Conservation (phyloP, 2,113 vertebrate species). For the Phylloscopus whistleri region DNA sequence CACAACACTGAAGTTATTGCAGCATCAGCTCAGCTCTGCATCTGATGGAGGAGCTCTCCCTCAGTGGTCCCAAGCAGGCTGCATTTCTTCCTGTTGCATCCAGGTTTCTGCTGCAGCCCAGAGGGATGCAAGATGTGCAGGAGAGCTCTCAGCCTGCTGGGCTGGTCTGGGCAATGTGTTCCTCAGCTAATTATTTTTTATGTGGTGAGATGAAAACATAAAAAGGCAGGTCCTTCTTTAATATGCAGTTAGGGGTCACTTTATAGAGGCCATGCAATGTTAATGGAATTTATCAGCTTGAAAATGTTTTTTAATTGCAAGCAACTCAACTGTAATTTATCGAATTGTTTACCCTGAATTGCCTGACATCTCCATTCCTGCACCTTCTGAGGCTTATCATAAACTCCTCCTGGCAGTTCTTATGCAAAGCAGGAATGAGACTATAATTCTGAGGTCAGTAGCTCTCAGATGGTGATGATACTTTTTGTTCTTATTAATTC, state of each 20-base stretch:
- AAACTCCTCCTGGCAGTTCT: neutral
- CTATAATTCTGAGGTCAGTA: neutral
- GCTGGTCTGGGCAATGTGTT: neutral
- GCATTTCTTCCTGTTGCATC: neutral
- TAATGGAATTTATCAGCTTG: slow-evolving; percentile 57
- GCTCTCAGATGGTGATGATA: neutral
- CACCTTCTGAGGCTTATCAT: neutral
- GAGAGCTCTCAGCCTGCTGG: slow-evolving; percentile 13
- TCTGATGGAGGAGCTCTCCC: neutral
- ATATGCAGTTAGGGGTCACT: slow-evolving; percentile 13
- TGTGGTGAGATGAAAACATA: neutral
- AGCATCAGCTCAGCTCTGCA: neutral
- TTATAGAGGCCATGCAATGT: slow-evolving; percentile 33
- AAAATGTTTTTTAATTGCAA: slow-evolving; percentile 52
- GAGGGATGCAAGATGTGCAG: neutral
- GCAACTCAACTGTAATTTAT: slow-evolving; percentile 42
- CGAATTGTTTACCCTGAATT: neutral
- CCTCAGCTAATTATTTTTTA: slow-evolving; percentile 30
- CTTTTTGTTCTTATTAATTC: neutral
- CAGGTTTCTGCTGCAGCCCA: neutral
- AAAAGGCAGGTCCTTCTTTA: slow-evolving; percentile 6
- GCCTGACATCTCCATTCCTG: neutral
- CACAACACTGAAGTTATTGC: neutral
- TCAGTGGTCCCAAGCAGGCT: neutral
- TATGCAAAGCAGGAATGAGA: neutral